These are phyloP conservation scores for Choristoneura rosaceana DNA, from an alignment of 2,888 invertebrate genomes.

Conservation along the genomic window DNA sequence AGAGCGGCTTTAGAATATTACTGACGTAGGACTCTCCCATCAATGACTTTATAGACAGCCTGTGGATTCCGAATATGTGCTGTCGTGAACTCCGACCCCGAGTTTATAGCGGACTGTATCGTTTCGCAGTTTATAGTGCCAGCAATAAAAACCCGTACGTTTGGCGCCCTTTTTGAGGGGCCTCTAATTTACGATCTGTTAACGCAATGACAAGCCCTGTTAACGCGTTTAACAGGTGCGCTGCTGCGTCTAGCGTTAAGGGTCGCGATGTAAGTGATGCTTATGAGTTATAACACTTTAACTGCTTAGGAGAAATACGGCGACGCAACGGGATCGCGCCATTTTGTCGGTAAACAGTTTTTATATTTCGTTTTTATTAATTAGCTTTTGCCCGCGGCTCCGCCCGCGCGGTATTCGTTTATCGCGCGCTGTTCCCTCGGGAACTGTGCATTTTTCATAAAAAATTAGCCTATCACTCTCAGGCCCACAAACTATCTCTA, in stretches of 20 bases:
- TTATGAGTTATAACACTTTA: not conserved
- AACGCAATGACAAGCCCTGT: slow-evolving; percentile 62
- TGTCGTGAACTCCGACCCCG: slow-evolving; percentile 26
- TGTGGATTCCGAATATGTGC: slow-evolving; percentile 20
- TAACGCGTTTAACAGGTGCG: slow-evolving; percentile 62
- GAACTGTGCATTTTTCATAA: too few relatives aligned
- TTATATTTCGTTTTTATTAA: too few relatives aligned
- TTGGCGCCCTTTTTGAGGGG: slow-evolving; percentile 59
- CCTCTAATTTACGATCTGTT: slow-evolving; percentile 66
- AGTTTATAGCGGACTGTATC: slow-evolving; percentile 33
- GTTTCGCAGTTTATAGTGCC: slow-evolving; percentile 40
- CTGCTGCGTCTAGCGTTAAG: slow-evolving; percentile 45
- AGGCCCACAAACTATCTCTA: too few relatives aligned
- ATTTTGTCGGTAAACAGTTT: too few relatives aligned
- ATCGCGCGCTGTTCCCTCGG: too few relatives aligned
- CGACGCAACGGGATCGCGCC: too few relatives aligned
- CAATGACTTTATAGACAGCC: slow-evolving; percentile 33
- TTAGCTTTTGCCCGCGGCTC: too few relatives aligned
- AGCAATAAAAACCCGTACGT: slow-evolving; percentile 37
- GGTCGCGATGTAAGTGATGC: slow-evolving; percentile 1
- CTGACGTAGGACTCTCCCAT: not conserved
- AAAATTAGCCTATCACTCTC: too few relatives aligned
- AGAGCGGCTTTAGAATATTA: not conserved
- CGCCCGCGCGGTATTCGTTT: too few relatives aligned
- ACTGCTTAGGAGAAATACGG: not conserved